Base-by-base conservation (phyloP, 2,888 invertebrate genomes). In the Lithophane leautieri region DNA sequence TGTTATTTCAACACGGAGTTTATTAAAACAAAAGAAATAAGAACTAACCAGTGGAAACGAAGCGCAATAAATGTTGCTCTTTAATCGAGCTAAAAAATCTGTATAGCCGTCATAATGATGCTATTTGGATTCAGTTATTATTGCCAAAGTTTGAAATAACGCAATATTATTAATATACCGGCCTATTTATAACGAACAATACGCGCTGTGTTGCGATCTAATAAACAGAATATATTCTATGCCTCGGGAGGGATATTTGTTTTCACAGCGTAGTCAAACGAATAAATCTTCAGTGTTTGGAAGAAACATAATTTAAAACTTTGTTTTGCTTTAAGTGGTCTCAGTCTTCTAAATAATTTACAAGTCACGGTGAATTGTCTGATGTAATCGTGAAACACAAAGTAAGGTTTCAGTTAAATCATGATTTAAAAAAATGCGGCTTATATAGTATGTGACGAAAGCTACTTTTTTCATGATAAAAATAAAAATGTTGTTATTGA, bases 301-400 rank as follows among this genome's bases (percentile, higher is more conserved):
- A 79, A 79, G 73, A 83, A 78, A 79, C 69, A 79, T 86, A 79
- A 86, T 86, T 87, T 79, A 88, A 83, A 83, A 82, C 72, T 73
- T 81, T 88, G 85, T 85, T 87, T 78, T 76, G 78, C 25, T 80
- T 62, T 63, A 73, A 82, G 74, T 74, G 70, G 79, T 83, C 79
- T 74, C 40, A 56, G 65, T 71, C 8, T 78, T 76, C 69, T 70
- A 77, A 66, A 73, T 61, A 69, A 60, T 58, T 28, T 63, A 65
- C 54, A 68, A 81, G 60, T 61, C 78, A 54, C 25, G 12, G 61
- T 70, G 16, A 73, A 62, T 50, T 70, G 62, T 72, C 80, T 71
- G 50, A 70, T 71, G 63, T 78, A 61, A 66, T 72, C 40, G 22
- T 47, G 34, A 47, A 56, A 40, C 14, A 28, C 11, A 3, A 4